Base-by-base conservation (phyloP, 2,888 invertebrate species). In the Trachelus iudaicus region DNA sequence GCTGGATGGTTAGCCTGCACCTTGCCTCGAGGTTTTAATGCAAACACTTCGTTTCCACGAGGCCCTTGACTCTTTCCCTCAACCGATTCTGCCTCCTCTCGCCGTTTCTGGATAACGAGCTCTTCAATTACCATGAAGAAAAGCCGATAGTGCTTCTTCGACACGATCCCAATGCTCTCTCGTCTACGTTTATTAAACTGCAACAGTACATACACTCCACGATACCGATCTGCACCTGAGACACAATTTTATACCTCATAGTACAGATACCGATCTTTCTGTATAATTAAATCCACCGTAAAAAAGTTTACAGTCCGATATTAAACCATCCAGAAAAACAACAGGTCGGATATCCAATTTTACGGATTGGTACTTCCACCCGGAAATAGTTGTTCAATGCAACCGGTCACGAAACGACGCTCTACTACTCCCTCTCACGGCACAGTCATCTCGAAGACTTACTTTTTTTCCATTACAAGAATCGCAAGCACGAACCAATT, bases 1-100 rank as follows among this genome's bases (percentile, higher is more conserved):
- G 71, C 31, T 71, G 71, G 56, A 56, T 23, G 56, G 56, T 34
- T 34, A 71, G 31, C 71, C 71, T 71, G 71, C 71, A 34, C 71
- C 71, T 71, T 34, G 71, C 71, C 71, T 71, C 71, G 11, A 71
- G 71, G 71, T 71, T 71, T 71, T 71, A 71, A 71, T 71, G 71
- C 71, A 71, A 71, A 71, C 71, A 71, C 71, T 71, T 71, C 71
- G 56, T 71, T 71, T 71, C 71, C 71, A 33, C 71, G 71, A 34
- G 71, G 71, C 71, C 71, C 71, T 71, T 71, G 71, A 71, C 71
- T 71, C 71, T 71, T 31, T 71, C 56, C 23, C 56, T 56, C 15
- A 9, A 56, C 56, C 56, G 56, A 56, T 56, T 56, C 56, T 56
- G 23, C 56, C 56, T 56, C 23, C 56, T 23, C 56, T 23, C 23